phyloP scores from a whole-genome alignment of 2,113 vertebrate genomes.

The Marmota flaviventris region DNA sequence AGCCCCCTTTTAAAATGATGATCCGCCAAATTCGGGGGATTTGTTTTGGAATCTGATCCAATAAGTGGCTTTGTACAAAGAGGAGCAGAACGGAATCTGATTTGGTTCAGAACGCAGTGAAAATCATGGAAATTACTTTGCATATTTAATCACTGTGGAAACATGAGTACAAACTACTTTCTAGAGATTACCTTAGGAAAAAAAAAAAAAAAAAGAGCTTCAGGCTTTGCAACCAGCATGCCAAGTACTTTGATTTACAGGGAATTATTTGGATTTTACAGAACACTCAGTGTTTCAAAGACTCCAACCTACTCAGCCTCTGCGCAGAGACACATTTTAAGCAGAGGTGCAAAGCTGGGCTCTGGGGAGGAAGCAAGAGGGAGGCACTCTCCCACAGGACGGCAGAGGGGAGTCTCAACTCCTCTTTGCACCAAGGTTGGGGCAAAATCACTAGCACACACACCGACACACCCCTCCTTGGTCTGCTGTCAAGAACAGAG shows the following conservation, averaged over 20 bases:
- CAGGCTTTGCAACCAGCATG: slow-evolving; percentile 88
- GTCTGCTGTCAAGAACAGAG: not conserved
- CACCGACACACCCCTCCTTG: not conserved
- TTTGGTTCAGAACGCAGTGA: slow-evolving; percentile 91
- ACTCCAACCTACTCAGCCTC: slow-evolving; percentile 84
- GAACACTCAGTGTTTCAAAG: slow-evolving; percentile 87
- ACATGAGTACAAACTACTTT: slow-evolving; percentile 90
- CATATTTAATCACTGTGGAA: slow-evolving; percentile 94
- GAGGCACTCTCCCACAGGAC: not conserved
- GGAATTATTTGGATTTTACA: slow-evolving; percentile 89
- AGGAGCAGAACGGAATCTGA: slow-evolving; percentile 91
- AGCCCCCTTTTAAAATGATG: slow-evolving; percentile 97
- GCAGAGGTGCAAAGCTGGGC: slow-evolving; percentile 65
- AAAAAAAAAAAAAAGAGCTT: slow-evolving; percentile 78
- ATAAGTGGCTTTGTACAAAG: slow-evolving; percentile 93
- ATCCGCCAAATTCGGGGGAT: slow-evolving; percentile 95
- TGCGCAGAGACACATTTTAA: slow-evolving; percentile 78
- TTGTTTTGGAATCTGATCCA: slow-evolving; percentile 97
- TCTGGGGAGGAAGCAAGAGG: slow-evolving; percentile 1
- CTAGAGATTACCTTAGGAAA: slow-evolving; percentile 91
- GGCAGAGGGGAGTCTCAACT: rapidly evolving
- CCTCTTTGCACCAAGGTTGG: not conserved
- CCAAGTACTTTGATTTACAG: slow-evolving; percentile 89
- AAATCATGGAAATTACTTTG: slow-evolving; percentile 94
- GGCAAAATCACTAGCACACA: not conserved